Evolutionary conservation across 2,113 vertebrate genomes (phyloP).

Genomic region (Centrocercus urophasianus): DNA sequence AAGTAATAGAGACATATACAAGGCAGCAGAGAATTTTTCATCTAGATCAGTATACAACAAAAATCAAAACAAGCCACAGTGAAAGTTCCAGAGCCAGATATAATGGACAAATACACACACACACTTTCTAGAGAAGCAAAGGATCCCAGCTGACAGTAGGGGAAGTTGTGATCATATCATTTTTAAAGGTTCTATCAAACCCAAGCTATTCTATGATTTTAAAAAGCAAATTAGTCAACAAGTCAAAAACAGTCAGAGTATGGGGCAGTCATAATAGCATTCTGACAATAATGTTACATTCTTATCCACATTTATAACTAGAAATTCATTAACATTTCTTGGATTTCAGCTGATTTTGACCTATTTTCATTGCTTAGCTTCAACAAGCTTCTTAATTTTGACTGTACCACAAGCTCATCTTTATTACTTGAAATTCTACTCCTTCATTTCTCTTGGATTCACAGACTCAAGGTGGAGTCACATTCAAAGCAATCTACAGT

Average conservation of each 20-base stretch:
- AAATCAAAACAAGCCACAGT: neutral
- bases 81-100: neutral
- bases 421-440: neutral
- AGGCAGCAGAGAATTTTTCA: neutral
- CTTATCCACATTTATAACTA: neutral
- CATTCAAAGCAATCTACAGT: neutral
- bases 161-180: neutral
- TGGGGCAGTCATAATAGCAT: neutral
- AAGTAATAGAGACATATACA: accelerated
- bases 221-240: neutral
- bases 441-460: neutral
- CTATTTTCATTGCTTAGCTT: neutral
- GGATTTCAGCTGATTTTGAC: neutral
- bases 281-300: neutral
- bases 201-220: neutral
- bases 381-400: neutral
- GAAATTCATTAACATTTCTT: neutral
- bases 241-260: neutral
- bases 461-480: neutral
- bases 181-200: neutral
- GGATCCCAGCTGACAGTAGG: neutral
- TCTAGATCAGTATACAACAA: neutral
- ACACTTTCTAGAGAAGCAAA: neutral
- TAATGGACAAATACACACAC: neutral
- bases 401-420: neutral